phyloP scores from a whole-genome alignment of 2,888 invertebrate genomes.

The Hybos culiciformis region DNA sequence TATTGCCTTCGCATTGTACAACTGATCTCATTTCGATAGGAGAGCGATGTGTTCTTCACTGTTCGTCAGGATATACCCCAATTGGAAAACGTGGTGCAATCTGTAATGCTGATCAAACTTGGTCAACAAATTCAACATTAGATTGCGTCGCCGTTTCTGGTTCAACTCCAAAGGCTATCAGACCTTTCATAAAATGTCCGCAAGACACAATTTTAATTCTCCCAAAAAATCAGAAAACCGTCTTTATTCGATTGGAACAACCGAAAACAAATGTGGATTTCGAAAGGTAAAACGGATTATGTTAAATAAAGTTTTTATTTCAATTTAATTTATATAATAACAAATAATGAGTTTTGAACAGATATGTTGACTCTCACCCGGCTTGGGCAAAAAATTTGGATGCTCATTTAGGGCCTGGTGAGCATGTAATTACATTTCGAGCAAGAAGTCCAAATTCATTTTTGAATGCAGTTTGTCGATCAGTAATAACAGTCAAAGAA shows the following conservation, averaged over 20 bases:
- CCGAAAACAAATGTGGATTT: conserved; percentile 52
- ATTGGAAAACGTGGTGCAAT: conserved; percentile 23
- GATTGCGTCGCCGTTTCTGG: conserved; percentile 20
- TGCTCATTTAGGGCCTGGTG: conserved; percentile 44
- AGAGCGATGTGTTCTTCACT: conserved; percentile 37
- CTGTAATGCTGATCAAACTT: conserved; percentile 27
- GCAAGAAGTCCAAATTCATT: conserved; percentile 43
- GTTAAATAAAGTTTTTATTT: not conserved
- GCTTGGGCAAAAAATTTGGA: conserved; percentile 47
- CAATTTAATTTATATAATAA: not conserved
- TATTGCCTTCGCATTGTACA: conserved; percentile 40
- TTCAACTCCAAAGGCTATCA: not conserved
- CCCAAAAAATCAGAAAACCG: conserved; percentile 29
- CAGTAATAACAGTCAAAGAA: conserved; percentile 45
- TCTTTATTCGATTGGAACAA: conserved; percentile 36
- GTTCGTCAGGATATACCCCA: conserved; percentile 37
- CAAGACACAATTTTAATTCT: conserved; percentile 44
- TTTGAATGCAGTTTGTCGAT: conserved; percentile 42
- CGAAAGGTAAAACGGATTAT: conserved; percentile 36
- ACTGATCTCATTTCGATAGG: conserved; percentile 36
- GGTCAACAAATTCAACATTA: conserved; percentile 28
- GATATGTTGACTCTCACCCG: conserved; percentile 45
- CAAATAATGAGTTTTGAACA: conserved; percentile 20
- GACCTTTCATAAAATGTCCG: conserved; percentile 50
- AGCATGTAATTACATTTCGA: conserved; percentile 44